Percentiles rank a stretch among this genome's conserved stretches.
Conservation (phyloP, 2,888 invertebrate species). For the Acanthococcus lagerstroemiae region DNA sequence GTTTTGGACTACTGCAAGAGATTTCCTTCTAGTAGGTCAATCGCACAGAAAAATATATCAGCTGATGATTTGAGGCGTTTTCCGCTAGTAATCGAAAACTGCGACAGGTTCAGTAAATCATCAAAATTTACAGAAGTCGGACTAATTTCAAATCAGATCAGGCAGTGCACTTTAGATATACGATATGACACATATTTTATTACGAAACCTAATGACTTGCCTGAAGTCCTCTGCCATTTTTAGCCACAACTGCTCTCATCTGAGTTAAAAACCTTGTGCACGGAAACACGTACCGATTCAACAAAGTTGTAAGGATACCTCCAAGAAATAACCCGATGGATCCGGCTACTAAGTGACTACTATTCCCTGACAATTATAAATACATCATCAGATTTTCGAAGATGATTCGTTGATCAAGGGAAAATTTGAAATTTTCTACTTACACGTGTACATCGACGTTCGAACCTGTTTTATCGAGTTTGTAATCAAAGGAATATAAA, state of each 20-base stretch:
- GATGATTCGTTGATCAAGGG: background rate
- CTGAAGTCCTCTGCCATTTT: slow-evolving; percentile 42
- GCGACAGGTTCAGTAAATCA: background rate
- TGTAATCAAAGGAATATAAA: background rate
- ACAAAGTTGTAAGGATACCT: slow-evolving; percentile 40
- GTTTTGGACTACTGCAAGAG: background rate
- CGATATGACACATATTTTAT: background rate
- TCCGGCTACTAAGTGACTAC: slow-evolving; percentile 41
- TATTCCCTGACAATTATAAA: slow-evolving; percentile 38
- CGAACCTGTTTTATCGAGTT: background rate
- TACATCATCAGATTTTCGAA: background rate
- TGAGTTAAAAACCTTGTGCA: slow-evolving; percentile 38
- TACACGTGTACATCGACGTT: background rate
- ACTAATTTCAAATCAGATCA: background rate
- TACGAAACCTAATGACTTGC: slow-evolving; percentile 38
- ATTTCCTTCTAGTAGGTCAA: background rate
- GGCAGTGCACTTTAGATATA: too few relatives aligned
- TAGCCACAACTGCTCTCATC: slow-evolving; percentile 43
- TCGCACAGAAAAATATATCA: too few relatives aligned
- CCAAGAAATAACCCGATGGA: slow-evolving; percentile 42
- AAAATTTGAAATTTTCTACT: too few relatives aligned
- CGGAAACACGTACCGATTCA: slow-evolving; percentile 40
- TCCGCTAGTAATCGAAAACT: background rate
- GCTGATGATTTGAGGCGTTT: too few relatives aligned
- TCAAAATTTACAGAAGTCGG: background rate